Conservation (phyloP, 2,888 invertebrate species). For the Neoitamus cyanurus region DNA sequence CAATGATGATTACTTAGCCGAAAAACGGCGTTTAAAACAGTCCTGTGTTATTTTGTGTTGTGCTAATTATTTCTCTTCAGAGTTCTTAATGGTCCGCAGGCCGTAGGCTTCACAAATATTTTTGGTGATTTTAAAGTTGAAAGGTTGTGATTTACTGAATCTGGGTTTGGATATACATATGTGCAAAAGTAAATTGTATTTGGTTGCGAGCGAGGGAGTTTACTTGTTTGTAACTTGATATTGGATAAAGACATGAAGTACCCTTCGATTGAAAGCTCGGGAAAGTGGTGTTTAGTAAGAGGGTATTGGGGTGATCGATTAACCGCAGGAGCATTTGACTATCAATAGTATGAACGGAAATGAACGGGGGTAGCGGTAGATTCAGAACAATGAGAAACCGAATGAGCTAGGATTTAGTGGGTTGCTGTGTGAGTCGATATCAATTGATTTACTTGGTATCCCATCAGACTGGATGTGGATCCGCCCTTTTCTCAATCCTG, state of each 20-base stretch:
- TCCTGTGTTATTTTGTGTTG: background rate
- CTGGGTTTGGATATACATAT: background rate
- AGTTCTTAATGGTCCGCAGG: background rate
- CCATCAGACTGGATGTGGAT: background rate
- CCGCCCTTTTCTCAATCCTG: background rate
- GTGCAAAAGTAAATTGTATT: too few species aligned
- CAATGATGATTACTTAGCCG: background rate
- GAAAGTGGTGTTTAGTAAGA: too few species aligned
- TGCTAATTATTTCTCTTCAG: background rate
- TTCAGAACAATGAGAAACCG: background rate
- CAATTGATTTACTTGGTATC: background rate
- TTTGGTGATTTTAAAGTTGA: background rate
- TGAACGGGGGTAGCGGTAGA: background rate
- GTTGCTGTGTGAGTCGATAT: background rate
- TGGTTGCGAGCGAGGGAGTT: background rate
- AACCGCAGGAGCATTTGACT: too few species aligned
- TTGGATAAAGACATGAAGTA: background rate
- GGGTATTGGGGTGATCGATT: too few species aligned
- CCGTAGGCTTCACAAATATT: background rate
- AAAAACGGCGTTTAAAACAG: background rate
- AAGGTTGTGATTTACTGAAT: background rate
- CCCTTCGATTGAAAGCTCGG: too few species aligned
- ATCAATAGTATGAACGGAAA: background rate
- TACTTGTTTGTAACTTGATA: background rate
- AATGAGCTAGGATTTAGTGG: background rate